Evolutionary conservation across 2,888 invertebrate genomes (phyloP).

Genomic region (Tipula vernalis): DNA sequence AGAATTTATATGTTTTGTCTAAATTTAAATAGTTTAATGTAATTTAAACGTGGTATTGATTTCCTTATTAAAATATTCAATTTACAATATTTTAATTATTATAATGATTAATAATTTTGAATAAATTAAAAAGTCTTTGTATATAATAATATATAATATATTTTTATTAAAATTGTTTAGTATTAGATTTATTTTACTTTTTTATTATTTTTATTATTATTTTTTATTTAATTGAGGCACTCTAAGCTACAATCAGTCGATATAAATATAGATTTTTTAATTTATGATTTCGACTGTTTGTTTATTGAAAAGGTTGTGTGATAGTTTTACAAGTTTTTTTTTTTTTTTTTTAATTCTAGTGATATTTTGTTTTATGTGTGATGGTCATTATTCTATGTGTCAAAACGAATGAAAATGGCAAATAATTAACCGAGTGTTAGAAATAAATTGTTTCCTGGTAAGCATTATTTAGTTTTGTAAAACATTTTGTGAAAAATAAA

Average conservation of each 20-base stretch:
- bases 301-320: neutral
- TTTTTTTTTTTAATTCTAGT: neutral
- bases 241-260: conserved; percentile 25
- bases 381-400: neutral
- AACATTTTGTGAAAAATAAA: neutral
- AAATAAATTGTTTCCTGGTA: neutral
- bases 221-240: conserved; percentile 22
- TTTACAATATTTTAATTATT: conserved; percentile 11
- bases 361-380: neutral
- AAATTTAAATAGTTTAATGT: neutral
- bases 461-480: neutral
- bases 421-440: neutral
- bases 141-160: neutral
- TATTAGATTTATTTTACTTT: conserved; percentile 14
- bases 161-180: neutral
- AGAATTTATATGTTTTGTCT: neutral
- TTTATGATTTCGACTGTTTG: conserved; percentile 13
- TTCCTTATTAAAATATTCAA: neutral
- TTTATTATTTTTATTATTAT: conserved; percentile 13
- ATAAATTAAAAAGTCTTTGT: neutral
- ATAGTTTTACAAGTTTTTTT: neutral
- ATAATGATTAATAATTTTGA: conserved; percentile 16
- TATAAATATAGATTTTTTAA: conserved; percentile 16
- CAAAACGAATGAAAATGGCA: neutral
- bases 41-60: neutral